phyloP scores from a whole-genome alignment of 2,797 vertebrate species.

The Mormyrops attenuatus region DNA sequence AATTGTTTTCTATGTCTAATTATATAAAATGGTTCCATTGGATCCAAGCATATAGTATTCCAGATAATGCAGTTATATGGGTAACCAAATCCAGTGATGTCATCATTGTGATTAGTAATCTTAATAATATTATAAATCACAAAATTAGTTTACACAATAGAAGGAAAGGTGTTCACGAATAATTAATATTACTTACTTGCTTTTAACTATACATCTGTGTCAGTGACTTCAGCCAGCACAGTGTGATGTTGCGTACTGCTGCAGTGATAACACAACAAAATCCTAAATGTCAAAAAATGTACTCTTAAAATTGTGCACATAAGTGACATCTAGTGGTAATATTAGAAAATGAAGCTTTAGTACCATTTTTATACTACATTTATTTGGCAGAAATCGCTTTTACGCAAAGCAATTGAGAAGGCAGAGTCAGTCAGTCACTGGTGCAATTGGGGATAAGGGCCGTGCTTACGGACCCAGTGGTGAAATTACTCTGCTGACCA shows the following conservation, averaged over 20 bases:
- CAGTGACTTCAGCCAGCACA: not conserved
- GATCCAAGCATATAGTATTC: not conserved
- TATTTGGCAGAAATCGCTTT: not conserved
- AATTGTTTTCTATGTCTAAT: not conserved
- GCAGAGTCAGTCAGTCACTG: not conserved
- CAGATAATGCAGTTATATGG: not conserved
- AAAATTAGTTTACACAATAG: not conserved
- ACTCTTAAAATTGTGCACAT: not conserved
- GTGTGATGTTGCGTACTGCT: not conserved
- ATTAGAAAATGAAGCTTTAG: not conserved
- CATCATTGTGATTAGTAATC: not conserved
- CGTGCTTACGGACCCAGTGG: not conserved
- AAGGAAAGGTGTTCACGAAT: not conserved
- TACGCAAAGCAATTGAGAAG: not conserved
- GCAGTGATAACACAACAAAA: not conserved
- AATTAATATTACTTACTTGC: not conserved
- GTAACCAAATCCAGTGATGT: not conserved
- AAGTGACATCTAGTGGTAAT: slow-evolving; percentile 17
- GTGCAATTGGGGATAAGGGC: not conserved
- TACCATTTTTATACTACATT: not conserved
- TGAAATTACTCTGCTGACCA: not conserved
- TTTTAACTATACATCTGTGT: not conserved
- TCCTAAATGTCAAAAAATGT: not conserved
- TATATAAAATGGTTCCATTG: not conserved
- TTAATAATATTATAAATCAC: not conserved